These are phyloP conservation scores for Gymnobelideus leadbeateri DNA, from an alignment of 2,113 vertebrate species.

Conservation along the genomic window DNA sequence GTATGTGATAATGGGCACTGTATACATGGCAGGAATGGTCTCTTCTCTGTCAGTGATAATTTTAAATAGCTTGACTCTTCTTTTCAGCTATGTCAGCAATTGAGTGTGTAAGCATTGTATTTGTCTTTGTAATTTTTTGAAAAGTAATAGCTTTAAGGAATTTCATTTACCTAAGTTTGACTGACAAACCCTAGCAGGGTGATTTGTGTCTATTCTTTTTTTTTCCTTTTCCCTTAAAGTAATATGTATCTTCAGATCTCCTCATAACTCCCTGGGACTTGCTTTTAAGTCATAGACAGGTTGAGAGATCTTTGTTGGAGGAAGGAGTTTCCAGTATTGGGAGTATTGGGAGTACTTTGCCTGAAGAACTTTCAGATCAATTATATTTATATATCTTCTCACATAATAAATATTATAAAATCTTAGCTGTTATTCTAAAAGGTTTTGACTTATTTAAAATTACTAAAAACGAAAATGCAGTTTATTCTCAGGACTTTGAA, in stretches of 20 bases:
- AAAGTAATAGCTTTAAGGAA: not conserved
- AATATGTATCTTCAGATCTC: conserved; percentile 21
- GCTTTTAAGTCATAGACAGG: not conserved
- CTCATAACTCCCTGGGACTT: not conserved
- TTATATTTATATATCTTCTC: not conserved
- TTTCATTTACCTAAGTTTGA: not conserved
- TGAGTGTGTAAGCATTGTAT: not conserved
- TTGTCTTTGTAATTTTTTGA: conserved; percentile 21
- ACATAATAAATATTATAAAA: not conserved
- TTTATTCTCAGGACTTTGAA: not conserved
- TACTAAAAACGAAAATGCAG: not conserved
- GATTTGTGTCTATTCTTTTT: not conserved
- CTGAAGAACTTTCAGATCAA: not conserved
- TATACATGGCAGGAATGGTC: not conserved
- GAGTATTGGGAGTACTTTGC: not conserved
- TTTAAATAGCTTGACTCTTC: conserved; percentile 2
- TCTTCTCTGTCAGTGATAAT: conserved; percentile 8
- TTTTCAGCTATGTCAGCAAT: not conserved
- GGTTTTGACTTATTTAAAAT: not conserved
- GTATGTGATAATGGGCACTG: no score
- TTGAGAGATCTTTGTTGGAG: not conserved
- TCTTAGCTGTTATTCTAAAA: not conserved
- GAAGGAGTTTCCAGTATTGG: not conserved
- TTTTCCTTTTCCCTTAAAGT: not conserved
- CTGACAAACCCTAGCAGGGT: not conserved